These are phyloP conservation scores for Ramazzottius varieornatus DNA, from an alignment of 2,888 invertebrate genomes.

Conservation along the genomic window DNA sequence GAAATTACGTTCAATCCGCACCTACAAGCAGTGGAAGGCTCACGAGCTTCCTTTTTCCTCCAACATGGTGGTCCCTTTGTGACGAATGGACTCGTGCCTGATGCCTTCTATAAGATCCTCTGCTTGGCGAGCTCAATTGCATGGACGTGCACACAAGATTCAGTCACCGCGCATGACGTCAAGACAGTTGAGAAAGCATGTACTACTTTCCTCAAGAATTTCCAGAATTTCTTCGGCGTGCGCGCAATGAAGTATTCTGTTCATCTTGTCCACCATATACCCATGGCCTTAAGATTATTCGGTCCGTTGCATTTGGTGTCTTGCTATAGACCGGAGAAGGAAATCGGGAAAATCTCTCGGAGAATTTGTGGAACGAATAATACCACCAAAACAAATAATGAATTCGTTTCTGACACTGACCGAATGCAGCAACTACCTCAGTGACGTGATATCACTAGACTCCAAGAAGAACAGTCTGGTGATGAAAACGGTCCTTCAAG, in stretches of 20 bases:
- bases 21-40: background rate
- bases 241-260: background rate
- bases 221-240: background rate
- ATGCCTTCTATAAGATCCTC: background rate
- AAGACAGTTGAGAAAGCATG: background rate
- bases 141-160: background rate
- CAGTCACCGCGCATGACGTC: background rate
- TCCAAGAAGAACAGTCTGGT: no score
- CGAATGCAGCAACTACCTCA: no score
- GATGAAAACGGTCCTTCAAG: no score
- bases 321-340: background rate
- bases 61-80: background rate
- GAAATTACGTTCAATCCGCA: background rate
- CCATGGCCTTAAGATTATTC: background rate
- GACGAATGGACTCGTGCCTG: background rate
- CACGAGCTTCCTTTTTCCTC: background rate
- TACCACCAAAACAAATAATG: background rate
- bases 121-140: background rate
- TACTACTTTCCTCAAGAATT: background rate
- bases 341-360: no score
- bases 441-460: no score
- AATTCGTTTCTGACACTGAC: background rate
- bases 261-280: background rate
- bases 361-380: no score
- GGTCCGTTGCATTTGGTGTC: background rate